Percentiles rank a stretch among this genome's conserved stretches.
Evolutionary conservation across 2,113 vertebrate genomes (phyloP).

Genomic region (Ictalurus punctatus): DNA sequence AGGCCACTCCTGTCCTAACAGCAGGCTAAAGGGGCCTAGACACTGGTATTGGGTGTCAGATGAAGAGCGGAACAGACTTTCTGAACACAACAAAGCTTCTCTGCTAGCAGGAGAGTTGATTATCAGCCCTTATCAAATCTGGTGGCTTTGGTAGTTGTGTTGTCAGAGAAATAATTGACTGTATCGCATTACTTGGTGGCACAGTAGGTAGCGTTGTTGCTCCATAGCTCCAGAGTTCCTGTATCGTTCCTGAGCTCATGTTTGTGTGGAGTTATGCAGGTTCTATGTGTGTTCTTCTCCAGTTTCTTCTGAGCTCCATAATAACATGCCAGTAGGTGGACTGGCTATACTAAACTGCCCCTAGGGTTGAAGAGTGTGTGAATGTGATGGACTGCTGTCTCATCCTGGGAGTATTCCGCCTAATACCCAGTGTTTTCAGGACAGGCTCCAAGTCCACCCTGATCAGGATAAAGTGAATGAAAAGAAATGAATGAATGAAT

Average conservation of each 20-base stretch:
- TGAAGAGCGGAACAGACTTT: conserved; percentile 34
- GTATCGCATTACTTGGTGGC: neutral
- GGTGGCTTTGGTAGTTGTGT: neutral
- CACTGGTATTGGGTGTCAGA: conserved; percentile 25
- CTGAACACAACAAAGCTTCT: conserved; percentile 18
- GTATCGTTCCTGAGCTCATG: neutral
- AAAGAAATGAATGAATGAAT: neutral
- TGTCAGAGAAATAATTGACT: neutral
- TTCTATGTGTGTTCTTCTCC: neutral
- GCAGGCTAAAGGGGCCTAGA: conserved; percentile 45
- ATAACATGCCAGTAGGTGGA: neutral
- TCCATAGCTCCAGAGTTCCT: neutral
- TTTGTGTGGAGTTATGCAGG: neutral
- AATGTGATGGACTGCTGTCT: neutral
- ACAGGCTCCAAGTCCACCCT: neutral
- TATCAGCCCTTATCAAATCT: conserved; percentile 8
- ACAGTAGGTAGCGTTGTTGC: neutral
- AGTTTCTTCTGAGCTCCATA: neutral
- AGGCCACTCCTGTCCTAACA: conserved; percentile 50
- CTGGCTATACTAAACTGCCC: no score
- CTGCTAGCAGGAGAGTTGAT: conserved; percentile 40
- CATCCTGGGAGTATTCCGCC: neutral
- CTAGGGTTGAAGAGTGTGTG: neutral
- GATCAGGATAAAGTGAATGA: neutral
- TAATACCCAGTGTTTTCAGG: neutral